Evolutionary conservation across 2,888 invertebrate species (phyloP), one percentile per base, ranked within the genome.

Genomic region (Schrankia costaestrigalis): DNA sequence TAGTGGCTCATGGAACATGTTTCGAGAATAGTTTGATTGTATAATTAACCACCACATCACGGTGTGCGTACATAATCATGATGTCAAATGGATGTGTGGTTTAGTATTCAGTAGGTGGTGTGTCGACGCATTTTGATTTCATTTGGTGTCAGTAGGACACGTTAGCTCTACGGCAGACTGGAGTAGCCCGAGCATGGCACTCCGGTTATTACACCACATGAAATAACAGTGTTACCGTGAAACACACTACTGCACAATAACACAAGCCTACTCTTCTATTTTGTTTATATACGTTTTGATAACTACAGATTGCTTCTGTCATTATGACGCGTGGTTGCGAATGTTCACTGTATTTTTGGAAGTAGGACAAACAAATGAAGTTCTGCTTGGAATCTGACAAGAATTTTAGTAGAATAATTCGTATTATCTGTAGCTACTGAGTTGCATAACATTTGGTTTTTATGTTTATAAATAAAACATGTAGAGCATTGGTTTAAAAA

Each of bases 111-210:
- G 54, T 58, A 41, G 52, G 52, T 49, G 53, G 55, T 50, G 59
- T 63, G 54, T 46, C 65, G 63, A 63, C 63, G 68, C 69, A 68
- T 75, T 76, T 75, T 76, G 67, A 71, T 78, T 80, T 73, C 63
- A 57, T 77, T 81, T 65, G 71, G 78, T 82, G 84, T 81, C 75
- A 83, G 79, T 81, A 68, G 84, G 79, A 61, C 79, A 76, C 67
- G 67, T 63, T 71, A 62, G 65, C 61, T 58, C 54, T 64, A 54
- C 61, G 63, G 66, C 64, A 61, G 51, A 55, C 63, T 63, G 63
- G 68, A 66, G 55, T 35, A 52, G 43, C 34, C 38, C 39, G 46
- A 44, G 56, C 57, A 53, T 55, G 48, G 48, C 41, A 51, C 41
- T 31, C 31, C 31, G 41, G 28, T 40, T 54, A 47, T 69, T 71